A percentile compares a stretch with the other conserved stretches of the same genome.
Evolutionary conservation across 2,797 vertebrate genomes (phyloP).

Genomic region (Sebastes iracundus): DNA sequence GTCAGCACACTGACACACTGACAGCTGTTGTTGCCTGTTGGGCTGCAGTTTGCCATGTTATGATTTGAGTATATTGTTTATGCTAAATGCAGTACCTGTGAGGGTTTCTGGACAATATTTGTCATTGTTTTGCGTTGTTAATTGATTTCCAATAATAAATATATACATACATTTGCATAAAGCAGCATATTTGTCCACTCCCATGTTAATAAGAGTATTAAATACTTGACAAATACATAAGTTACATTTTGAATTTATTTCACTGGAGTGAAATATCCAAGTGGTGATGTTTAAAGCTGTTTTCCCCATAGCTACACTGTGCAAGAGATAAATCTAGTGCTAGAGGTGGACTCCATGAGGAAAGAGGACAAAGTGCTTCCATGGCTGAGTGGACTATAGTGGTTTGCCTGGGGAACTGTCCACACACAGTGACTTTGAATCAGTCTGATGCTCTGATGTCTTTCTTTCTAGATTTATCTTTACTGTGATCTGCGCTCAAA

Average conservation of each 20-base stretch:
- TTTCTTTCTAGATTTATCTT: not conserved
- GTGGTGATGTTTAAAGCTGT: not conserved
- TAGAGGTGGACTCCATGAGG: not conserved
- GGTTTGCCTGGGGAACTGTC: not conserved
- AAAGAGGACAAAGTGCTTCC: slow-evolving; percentile 4
- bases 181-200: no score
- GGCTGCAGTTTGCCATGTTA: no score
- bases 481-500: not conserved
- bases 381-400: not conserved
- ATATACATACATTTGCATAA: no score
- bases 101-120: no score
- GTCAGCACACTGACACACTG: no score
- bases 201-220: no score
- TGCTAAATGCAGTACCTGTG: no score
- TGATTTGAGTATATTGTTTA: no score
- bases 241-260: not conserved
- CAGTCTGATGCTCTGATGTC: not conserved
- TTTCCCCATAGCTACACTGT: not conserved
- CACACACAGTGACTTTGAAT: not conserved
- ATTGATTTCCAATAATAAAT: no score
- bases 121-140: no score
- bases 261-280: not conserved
- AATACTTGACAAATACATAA: no score
- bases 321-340: not conserved
- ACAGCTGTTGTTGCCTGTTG: no score